Base-by-base conservation (phyloP, 2,888 invertebrate species). In the Eilema caniola region DNA sequence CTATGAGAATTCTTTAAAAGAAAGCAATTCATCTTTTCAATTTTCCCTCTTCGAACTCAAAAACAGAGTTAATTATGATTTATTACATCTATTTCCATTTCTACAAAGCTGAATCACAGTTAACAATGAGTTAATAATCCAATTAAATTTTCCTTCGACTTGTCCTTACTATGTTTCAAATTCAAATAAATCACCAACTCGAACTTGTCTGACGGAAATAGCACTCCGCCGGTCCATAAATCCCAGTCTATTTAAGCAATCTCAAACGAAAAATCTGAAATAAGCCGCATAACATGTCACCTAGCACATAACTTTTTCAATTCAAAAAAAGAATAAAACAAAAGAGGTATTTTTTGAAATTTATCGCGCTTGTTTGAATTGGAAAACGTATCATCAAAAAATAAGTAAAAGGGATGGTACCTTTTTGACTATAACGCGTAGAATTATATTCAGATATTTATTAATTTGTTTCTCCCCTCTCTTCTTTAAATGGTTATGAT, bases 161-260 rank as follows among this genome's bases (percentile, higher is more conserved):
- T 88, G 92, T 93, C 91, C 87, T 88, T 92, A 86, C 92, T 88
- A 90, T 92, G 93, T 92, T 94, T 91, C 92, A 93, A 93, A 94
- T 92, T 93, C 92, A 86, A 89, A 94, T 95, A 95, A 95, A 95
- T 95, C 95, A 94, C 82, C 84, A 80, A 85, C 86, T 89, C 88
- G 89, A 92, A 92, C 89, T 92, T 90, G 90, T 89, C 92, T 87
- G 90, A 93, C 95, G 94, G 94, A 95, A 95, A 95, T 95, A 95
- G 91, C 93, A 92, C 92, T 92, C 91, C 89, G 91, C 85, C 89
- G 89, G 90, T 89, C 89, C 92, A 94, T 95, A 95, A 95, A 95
- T 95, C 90, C 88, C 84, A 88, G 90, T 95, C 95, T 94, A 94
- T 95, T 95, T 95, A 94, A 92, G 90, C 90, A 90, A 93, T 92